Evolutionary conservation across 2,888 invertebrate genomes (phyloP).

Genomic region (Drosophila mimetica): DNA sequence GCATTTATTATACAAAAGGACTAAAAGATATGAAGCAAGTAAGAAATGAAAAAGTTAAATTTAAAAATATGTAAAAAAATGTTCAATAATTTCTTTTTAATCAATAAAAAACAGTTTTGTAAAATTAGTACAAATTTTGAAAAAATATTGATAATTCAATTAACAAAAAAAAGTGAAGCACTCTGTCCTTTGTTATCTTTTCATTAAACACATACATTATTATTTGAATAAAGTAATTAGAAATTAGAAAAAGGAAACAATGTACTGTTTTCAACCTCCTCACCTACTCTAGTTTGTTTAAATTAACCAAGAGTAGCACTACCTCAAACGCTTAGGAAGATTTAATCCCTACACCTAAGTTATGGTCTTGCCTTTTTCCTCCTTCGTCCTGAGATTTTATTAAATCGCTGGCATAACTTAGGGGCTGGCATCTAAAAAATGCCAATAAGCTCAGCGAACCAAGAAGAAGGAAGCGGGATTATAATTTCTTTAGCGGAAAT

Average conservation of each 20-base stretch:
- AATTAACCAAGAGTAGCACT: not conserved
- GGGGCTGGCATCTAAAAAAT: slow-evolving; percentile 56
- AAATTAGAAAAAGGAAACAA: not conserved
- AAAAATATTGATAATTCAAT: no score
- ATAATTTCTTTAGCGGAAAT: slow-evolving; percentile 73
- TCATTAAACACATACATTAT: no score
- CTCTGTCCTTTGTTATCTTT: no score
- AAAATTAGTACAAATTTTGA: no score
- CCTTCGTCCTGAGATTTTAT: not conserved
- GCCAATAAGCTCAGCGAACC: slow-evolving; percentile 61
- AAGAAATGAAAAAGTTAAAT: no score
- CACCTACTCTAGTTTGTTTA: slow-evolving; percentile 4
- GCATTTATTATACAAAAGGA: no score
- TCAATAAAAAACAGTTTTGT: no score
- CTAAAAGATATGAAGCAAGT: no score
- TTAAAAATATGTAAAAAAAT: no score
- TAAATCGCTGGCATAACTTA: slow-evolving; percentile 23
- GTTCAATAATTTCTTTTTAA: no score
- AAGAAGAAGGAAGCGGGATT: slow-evolving; percentile 35
- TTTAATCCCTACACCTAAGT: not conserved
- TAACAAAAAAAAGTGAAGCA: no score
- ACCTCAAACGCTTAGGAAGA: not conserved
- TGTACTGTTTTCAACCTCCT: no score
- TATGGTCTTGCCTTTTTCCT: not conserved
- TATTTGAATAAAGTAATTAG: not conserved